Evolutionary conservation across 1,140 invertebrate species (phyloP).

Genomic region (Zaprionus nigranus): DNA sequence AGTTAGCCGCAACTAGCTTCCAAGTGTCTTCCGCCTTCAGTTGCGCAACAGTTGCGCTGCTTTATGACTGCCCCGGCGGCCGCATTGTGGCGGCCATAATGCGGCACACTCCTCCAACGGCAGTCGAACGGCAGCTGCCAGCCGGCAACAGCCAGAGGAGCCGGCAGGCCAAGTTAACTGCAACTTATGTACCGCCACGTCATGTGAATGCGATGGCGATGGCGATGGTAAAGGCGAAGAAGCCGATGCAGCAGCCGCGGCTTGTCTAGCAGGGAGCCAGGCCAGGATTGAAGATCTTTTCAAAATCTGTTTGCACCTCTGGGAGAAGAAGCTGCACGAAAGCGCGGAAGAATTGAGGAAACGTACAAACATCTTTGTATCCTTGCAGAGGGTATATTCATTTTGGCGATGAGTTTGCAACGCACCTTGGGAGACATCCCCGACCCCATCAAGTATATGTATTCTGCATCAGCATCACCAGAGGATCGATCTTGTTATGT

Average conservation of each 20-base stretch:
- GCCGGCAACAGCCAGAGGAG: not conserved
- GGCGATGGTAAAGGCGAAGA: not conserved
- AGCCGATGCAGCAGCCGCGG: too few species aligned
- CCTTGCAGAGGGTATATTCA: too few species aligned
- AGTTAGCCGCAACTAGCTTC: constrained; percentile 50
- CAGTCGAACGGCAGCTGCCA: not conserved
- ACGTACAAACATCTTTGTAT: too few species aligned
- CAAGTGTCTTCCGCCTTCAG: constrained; percentile 42
- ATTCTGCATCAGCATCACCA: too few species aligned
- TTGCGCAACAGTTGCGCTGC: constrained; percentile 50
- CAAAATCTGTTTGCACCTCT: not conserved
- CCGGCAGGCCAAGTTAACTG: constrained; percentile 45
- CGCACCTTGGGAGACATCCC: too few species aligned
- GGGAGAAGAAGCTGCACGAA: not conserved
- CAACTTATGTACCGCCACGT: constrained; percentile 44
- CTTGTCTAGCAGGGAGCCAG: too few species aligned
- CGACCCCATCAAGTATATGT: too few species aligned
- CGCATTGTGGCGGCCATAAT: constrained; percentile 36
- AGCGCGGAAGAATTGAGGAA: too few species aligned
- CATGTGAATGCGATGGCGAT: not conserved
- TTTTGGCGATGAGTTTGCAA: too few species aligned
- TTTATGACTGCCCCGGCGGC: constrained; percentile 45
- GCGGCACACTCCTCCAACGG: constrained; percentile 7
- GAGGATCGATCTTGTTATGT: too few species aligned
- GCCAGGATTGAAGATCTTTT: not conserved